Conservation (phyloP, 2,888 invertebrate species). For the Urechis unicinctus region DNA sequence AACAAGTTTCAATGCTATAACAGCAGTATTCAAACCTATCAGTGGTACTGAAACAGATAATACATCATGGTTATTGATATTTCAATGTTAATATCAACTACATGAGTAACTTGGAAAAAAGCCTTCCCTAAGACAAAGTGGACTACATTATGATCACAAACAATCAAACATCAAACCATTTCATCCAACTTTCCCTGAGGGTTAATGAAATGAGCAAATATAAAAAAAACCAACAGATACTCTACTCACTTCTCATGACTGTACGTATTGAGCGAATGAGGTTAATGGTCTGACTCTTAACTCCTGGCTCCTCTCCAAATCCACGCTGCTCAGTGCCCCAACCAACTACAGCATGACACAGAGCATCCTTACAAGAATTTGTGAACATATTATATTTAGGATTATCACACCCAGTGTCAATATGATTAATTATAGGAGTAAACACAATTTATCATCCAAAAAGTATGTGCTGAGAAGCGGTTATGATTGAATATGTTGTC, state of each 20-base stretch:
- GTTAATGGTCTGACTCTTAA: constrained; percentile 83
- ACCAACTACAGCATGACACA: constrained; percentile 60
- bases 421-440: too few relatives aligned
- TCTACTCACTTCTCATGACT: constrained; percentile 86
- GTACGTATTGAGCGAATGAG: constrained; percentile 89
- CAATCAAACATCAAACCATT: too few relatives aligned
- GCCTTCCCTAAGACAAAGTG: too few relatives aligned
- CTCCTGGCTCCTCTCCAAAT: constrained; percentile 73
- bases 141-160: too few relatives aligned
- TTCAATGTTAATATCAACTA: too few relatives aligned
- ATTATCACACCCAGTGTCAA: too few relatives aligned
- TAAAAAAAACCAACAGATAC: background rate
- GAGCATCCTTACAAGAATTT: too few relatives aligned
- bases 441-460: too few relatives aligned
- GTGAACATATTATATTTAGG: too few relatives aligned
- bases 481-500: too few relatives aligned
- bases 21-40: constrained; percentile 80
- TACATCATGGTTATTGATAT: background rate
- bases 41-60: constrained; percentile 74
- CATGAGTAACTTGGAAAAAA: too few relatives aligned
- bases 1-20: constrained; percentile 79
- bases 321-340: constrained; percentile 79
- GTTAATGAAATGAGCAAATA: background rate
- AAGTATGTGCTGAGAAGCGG: too few relatives aligned
- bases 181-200: background rate